Percentiles rank a stretch among this genome's conserved stretches.
These are phyloP conservation scores for Trachelus iudaicus DNA, from an alignment of 2,888 invertebrate species.

Conservation along the genomic window DNA sequence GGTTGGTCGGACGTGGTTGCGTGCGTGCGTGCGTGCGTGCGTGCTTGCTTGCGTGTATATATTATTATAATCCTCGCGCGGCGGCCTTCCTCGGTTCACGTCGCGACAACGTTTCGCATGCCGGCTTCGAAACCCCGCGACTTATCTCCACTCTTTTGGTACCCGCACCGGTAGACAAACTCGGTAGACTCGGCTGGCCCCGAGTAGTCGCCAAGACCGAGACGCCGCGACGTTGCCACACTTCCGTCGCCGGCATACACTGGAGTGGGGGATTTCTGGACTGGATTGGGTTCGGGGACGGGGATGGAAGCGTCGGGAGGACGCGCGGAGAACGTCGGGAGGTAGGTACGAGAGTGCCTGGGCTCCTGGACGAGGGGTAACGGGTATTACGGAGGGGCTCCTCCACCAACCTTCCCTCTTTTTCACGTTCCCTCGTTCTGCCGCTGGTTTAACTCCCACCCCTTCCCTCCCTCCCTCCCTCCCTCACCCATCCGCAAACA, in stretches of 20 bases:
- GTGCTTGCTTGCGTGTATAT: neutral
- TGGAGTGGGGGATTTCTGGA: constrained; percentile 54
- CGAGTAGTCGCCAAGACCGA: constrained; percentile 61
- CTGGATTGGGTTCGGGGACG: constrained; percentile 50
- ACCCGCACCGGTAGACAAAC: constrained; percentile 62
- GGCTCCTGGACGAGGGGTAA: constrained; percentile 61
- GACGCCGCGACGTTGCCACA: constrained; percentile 63
- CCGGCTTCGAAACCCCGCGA: constrained; percentile 47
- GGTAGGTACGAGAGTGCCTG: neutral
- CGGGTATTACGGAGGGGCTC: constrained; percentile 17
- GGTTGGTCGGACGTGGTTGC: neutral
- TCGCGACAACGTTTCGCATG: constrained; percentile 44
- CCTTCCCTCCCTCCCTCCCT: neutral
- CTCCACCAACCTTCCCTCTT: neutral
- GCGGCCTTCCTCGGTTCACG: constrained; percentile 12
- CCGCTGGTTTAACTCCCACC: neutral
- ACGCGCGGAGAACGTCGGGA: constrained; percentile 32
- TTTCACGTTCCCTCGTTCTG: constrained; percentile 12
- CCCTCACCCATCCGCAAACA: constrained; percentile 8
- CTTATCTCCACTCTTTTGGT: constrained; percentile 55
- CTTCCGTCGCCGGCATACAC: constrained; percentile 53
- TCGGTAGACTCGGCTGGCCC: constrained; percentile 63
- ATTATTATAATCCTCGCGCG: constrained; percentile 6
- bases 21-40: neutral
- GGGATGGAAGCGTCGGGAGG: constrained; percentile 30